Base-by-base conservation (phyloP, 2,113 vertebrate species). In the Crotalus viridis region DNA sequence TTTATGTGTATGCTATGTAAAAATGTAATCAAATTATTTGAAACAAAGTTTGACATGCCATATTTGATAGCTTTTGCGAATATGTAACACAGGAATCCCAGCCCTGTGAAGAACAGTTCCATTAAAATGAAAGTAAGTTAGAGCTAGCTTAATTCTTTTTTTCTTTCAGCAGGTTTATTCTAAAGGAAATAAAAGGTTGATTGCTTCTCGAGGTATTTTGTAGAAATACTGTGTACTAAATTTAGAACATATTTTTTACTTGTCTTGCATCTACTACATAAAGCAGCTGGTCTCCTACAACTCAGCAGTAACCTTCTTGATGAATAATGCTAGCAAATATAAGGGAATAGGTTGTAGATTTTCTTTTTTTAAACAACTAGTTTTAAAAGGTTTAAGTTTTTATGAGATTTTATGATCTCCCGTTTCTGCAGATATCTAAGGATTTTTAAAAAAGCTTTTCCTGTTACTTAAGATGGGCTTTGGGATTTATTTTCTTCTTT, bases 331-430 rank as follows among this genome's bases (percentile, higher is more conserved):
- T 93, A 90, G 22, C 90, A 92, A 95, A 95, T 95, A 96, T 93
- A 94, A 96, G 97, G 94, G 81, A 56, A 46, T 64, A 69, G 89
- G 89, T 90, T 96, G 92, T 97, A 94, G n/a, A 51, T 4, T 96
- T 91, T 92, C 19, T 94, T 91, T 90, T 93, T 26, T 94, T 91
- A 93, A 92, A 93, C 92, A 96, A 97, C 95, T 94, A 93, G 95
- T 97, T 97, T 94, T 97, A 94, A 97, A 97, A 96, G 69, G 74
- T 96, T 97, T 94, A 96, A 96, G 95, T 95, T 96, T 97, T 96
- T 96, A 93, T 97, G 96, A 93, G 95, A 88, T 94, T 96, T 95
- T 90, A 94, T 94, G 92, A 95, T 96, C 94, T 95, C 94, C 94
- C 97, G 96, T 93, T 95, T 94, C 95, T 96, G 92, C 93, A 96